Percentiles rank a stretch among this genome's conserved stretches.
Evolutionary conservation across 2,888 invertebrate genomes (phyloP).

Genomic region (Orthonevra nobilis): DNA sequence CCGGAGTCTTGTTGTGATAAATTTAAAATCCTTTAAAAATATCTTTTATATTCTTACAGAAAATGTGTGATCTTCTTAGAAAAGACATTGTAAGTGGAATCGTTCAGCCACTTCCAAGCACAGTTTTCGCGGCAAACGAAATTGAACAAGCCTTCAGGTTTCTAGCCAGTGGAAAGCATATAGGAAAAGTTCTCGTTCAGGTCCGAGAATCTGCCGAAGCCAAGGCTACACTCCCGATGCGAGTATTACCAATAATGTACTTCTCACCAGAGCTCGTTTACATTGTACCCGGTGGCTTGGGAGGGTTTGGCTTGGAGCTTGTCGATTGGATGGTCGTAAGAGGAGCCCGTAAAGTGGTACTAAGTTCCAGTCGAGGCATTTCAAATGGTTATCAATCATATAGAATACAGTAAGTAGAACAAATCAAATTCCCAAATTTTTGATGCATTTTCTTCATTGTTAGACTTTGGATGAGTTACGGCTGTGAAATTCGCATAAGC

Average conservation of each 20-base stretch:
- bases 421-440: no score
- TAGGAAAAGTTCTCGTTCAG: constrained; percentile 85
- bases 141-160: constrained; percentile 87
- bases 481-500: constrained; percentile 85
- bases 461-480: constrained; percentile 87
- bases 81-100: constrained; percentile 84
- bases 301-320: constrained; percentile 95
- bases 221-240: constrained; percentile 74
- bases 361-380: constrained; percentile 90
- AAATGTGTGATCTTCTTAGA: neutral
- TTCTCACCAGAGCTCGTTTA: constrained; percentile 79
- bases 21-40: no score
- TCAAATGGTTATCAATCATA: constrained; percentile 90
- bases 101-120: constrained; percentile 85
- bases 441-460: neutral
- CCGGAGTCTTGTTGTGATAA: no score
- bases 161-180: constrained; percentile 87
- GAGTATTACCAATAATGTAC: constrained; percentile 74
- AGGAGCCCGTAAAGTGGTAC: constrained; percentile 88
- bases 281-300: constrained; percentile 89
- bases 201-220: constrained; percentile 74
- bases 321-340: constrained; percentile 92
- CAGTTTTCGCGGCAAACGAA: constrained; percentile 84
- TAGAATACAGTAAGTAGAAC: constrained; percentile 83
- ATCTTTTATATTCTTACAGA: constrained; percentile 27